Evolutionary conservation across 2,113 vertebrate species (phyloP).

Genomic region (Proteles cristata): DNA sequence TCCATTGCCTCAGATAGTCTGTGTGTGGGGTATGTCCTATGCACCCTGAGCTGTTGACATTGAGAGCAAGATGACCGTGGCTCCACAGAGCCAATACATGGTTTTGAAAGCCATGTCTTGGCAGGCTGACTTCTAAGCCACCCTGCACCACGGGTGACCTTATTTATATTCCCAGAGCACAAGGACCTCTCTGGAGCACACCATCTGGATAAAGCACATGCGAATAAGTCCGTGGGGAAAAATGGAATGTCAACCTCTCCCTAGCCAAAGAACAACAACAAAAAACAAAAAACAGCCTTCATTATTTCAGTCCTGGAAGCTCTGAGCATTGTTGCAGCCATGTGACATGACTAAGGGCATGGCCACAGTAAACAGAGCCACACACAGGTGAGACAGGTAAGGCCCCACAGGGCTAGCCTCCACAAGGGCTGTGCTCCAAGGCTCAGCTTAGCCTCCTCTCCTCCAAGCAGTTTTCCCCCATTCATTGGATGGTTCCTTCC

Average conservation of each 20-base stretch:
- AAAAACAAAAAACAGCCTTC: constrained; percentile 37
- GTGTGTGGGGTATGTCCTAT: fast-evolving
- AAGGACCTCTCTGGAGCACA: neutral
- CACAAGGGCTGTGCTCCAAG: neutral
- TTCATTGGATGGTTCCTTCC: neutral
- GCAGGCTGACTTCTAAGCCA: neutral
- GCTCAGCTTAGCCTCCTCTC: neutral
- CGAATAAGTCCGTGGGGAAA: neutral
- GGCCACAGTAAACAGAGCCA: neutral
- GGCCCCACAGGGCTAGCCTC: neutral
- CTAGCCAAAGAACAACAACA: neutral
- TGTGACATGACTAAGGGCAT: neutral
- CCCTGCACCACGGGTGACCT: neutral
- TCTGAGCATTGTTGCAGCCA: neutral
- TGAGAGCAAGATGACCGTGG: neutral
- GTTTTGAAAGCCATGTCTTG: neutral
- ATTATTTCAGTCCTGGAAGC: neutral
- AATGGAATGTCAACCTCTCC: constrained; percentile 62
- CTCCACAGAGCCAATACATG: neutral
- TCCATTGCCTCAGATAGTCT: neutral
- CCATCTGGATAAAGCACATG: constrained; percentile 67
- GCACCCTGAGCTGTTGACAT: fast-evolving
- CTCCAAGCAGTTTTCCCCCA: neutral
- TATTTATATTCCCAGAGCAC: constrained; percentile 63
- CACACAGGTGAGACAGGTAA: neutral